Conservation (phyloP, 2,888 invertebrate genomes). For the Allacma fusca region DNA sequence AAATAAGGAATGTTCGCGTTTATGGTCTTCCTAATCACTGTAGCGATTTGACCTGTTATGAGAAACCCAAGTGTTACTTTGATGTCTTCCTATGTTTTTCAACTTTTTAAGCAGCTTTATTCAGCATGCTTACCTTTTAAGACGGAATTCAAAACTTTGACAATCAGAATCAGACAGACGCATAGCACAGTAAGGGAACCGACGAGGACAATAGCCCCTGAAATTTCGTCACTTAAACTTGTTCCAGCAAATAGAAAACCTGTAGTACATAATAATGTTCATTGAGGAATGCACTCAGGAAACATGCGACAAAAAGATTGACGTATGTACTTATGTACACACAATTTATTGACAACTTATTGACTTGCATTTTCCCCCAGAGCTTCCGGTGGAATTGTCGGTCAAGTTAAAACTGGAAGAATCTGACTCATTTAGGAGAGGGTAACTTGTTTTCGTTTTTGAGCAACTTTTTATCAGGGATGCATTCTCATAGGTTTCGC, state of each 20-base stretch:
- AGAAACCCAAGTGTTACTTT: neutral
- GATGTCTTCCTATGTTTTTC: too few relatives aligned
- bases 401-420: neutral
- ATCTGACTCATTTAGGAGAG: neutral
- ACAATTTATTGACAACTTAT: too few relatives aligned
- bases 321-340: neutral
- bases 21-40: conserved; percentile 64
- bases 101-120: neutral
- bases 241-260: conserved; percentile 62
- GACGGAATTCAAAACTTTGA: conserved; percentile 67
- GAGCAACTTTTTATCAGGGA: conserved; percentile 63
- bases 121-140: conserved; percentile 61
- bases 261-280: conserved; percentile 40
- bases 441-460: neutral
- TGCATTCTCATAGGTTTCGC: conserved; percentile 61
- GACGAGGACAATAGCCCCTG: conserved; percentile 66
- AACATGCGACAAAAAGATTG: too few relatives aligned
- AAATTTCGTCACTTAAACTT: conserved; percentile 64
- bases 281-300: neutral
- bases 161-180: conserved; percentile 67
- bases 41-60: conserved; percentile 64
- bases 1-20: conserved; percentile 66
- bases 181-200: conserved; percentile 66
- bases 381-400: neutral
- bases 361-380: neutral